Percentiles rank a stretch among this genome's conserved stretches.
These are phyloP conservation scores for Chiroxiphia lanceolata DNA, from an alignment of 2,797 vertebrate species.

Conservation along the genomic window DNA sequence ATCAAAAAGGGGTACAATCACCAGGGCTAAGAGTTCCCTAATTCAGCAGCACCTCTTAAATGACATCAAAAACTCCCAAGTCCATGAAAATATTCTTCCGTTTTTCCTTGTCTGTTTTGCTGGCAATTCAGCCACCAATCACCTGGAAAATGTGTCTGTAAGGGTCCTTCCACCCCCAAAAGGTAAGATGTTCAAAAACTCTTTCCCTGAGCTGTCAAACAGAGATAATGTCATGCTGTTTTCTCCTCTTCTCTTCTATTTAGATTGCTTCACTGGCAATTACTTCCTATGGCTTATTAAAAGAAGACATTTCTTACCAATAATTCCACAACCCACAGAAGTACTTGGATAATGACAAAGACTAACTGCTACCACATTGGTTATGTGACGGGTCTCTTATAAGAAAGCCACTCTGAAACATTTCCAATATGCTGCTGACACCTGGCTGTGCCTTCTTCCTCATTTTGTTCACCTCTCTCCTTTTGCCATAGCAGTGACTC, in stretches of 20 bases:
- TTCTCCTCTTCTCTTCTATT: not conserved
- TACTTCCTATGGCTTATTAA: not conserved
- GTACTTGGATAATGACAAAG: not conserved
- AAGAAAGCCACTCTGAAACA: not conserved
- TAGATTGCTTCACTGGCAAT: not conserved
- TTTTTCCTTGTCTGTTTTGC: not conserved
- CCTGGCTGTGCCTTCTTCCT: not conserved
- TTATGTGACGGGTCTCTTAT: not conserved
- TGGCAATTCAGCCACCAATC: not conserved
- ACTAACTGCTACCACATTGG: not conserved
- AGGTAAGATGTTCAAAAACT: not conserved
- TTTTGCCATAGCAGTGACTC: not conserved
- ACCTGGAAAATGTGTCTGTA: not conserved
- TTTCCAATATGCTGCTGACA: not conserved
- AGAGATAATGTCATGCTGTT: not conserved
- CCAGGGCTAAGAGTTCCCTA: not conserved
- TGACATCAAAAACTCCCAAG: not conserved
- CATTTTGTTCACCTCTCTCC: not conserved
- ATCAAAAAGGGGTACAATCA: not conserved
- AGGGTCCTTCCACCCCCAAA: not conserved
- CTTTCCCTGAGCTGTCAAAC: not conserved
- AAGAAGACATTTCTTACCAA: not conserved
- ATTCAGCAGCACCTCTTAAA: not conserved
- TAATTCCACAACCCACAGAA: not conserved
- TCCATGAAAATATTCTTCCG: not conserved